A percentile compares a stretch with the other conserved stretches of the same genome.
These are phyloP conservation scores for Hymenopus coronatus DNA, from an alignment of 2,888 invertebrate genomes.

Conservation along the genomic window DNA sequence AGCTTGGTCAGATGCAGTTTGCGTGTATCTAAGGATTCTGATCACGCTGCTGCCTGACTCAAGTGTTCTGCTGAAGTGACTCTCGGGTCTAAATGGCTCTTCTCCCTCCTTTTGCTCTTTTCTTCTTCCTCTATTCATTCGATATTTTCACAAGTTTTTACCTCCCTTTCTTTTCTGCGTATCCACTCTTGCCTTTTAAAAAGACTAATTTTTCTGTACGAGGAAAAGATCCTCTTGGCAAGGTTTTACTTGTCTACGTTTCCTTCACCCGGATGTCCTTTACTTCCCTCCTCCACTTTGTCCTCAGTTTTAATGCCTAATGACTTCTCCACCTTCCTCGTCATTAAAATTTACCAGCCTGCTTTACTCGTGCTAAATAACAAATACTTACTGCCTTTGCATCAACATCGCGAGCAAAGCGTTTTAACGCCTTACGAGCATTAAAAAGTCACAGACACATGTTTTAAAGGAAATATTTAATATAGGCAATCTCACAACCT, in stretches of 20 bases:
- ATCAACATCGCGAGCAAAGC: too few species aligned
- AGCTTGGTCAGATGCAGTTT: too few species aligned
- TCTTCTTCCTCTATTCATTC: neutral
- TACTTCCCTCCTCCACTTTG: neutral
- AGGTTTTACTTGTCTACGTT: neutral
- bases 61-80: neutral
- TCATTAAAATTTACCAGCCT: neutral
- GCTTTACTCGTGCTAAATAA: neutral
- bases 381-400: too few species aligned
- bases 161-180: neutral
- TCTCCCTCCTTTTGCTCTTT: neutral
- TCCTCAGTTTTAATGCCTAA: neutral
- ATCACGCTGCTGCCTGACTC: neutral
- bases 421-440: too few species aligned
- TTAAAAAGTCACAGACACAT: too few species aligned
- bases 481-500: too few species aligned
- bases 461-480: too few species aligned
- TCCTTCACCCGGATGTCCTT: neutral
- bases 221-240: neutral
- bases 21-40: neutral
- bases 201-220: neutral
- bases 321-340: neutral
- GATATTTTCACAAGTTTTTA: neutral
- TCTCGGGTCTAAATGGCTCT: neutral
- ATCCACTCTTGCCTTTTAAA: neutral